Evolutionary conservation across 2,797 vertebrate species (phyloP).

Genomic region (Linurgus olivaceus): DNA sequence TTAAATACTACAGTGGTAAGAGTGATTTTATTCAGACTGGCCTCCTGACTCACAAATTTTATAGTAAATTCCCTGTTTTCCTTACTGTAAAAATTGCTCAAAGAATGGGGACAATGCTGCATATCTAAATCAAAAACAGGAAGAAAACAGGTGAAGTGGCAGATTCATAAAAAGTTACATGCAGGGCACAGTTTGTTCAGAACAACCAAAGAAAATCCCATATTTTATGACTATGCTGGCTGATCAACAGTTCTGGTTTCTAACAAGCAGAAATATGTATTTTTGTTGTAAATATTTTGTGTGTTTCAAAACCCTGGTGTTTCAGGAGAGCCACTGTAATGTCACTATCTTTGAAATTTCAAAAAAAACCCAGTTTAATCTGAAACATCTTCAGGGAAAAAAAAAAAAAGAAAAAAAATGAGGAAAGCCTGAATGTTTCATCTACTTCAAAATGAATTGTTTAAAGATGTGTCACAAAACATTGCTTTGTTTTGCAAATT

Average conservation of each 20-base stretch:
- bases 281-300: not conserved
- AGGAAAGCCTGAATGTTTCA: not conserved
- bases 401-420: too few relatives aligned
- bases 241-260: not conserved
- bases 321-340: not conserved
- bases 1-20: not conserved
- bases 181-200: not conserved
- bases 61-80: not conserved
- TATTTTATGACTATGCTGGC: not conserved
- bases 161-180: not conserved
- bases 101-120: not conserved
- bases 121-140: not conserved
- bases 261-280: not conserved
- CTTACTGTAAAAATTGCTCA: not conserved
- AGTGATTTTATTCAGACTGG: not conserved
- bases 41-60: not conserved
- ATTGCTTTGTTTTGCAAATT: not conserved
- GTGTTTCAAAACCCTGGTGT: not conserved
- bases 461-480: not conserved
- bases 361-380: not conserved
- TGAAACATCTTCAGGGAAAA: not conserved
- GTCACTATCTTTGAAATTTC: not conserved
- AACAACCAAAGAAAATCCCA: not conserved
- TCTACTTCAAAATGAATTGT: not conserved
- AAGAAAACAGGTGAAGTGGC: not conserved